Percentiles rank a stretch among this genome's conserved stretches.
These are phyloP conservation scores for Pterophyllum scalare DNA, from an alignment of 2,113 vertebrate genomes.

Conservation along the genomic window DNA sequence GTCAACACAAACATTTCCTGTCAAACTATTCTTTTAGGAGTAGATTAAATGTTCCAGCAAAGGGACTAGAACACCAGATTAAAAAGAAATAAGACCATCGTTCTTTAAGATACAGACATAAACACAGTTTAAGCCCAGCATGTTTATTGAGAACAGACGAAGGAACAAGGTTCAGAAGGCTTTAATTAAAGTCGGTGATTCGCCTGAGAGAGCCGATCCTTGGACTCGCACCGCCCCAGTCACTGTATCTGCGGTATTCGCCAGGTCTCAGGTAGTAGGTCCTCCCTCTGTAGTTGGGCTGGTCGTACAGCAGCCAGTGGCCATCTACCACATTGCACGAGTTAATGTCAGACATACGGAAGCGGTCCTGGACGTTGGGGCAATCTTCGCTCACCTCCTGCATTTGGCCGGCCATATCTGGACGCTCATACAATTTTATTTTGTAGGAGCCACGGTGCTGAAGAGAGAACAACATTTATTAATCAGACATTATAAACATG, in stretches of 20 bases:
- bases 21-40: neutral
- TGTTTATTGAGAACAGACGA: conserved; percentile 64
- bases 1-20: neutral
- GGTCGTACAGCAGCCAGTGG: conserved; percentile 78
- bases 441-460: conserved; percentile 75
- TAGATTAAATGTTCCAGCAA: neutral
- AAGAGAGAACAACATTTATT: neutral
- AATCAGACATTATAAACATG: neutral
- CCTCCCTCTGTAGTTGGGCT: conserved; percentile 72
- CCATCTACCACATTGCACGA: conserved; percentile 78
- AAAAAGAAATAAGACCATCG: neutral
- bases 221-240: conserved; percentile 65
- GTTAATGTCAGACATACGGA: conserved; percentile 74
- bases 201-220: conserved; percentile 67
- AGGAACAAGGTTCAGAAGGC: conserved; percentile 7
- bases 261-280: conserved; percentile 72
- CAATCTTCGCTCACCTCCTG: conserved; percentile 76
- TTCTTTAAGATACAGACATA: conserved; percentile 3
- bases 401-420: conserved; percentile 76
- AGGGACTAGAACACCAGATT: neutral
- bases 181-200: conserved; percentile 68
- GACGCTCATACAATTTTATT: conserved; percentile 73
- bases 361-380: conserved; percentile 70
- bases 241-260: conserved; percentile 66
- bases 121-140: conserved; percentile 26